Evolutionary conservation across 1,140 invertebrate species (phyloP).

Genomic region (Magallana ariakensis): DNA sequence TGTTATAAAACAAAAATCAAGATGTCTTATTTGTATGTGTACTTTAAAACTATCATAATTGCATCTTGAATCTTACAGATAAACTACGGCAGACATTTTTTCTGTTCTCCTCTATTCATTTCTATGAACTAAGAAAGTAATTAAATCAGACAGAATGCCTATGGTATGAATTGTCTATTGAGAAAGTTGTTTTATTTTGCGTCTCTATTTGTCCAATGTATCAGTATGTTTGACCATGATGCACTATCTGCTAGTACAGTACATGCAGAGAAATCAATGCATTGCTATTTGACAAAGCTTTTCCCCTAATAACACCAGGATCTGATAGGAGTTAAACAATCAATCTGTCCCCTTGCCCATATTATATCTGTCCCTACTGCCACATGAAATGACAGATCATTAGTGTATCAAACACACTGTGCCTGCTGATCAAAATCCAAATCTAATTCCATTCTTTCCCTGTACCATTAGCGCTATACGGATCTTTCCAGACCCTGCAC

Average conservation of each 20-base stretch:
- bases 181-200: no score
- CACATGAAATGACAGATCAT: slow-evolving; percentile 21
- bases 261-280: not conserved
- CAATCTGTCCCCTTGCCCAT: not conserved
- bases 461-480: not conserved
- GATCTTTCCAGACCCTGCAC: not conserved
- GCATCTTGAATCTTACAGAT: slow-evolving; percentile 2
- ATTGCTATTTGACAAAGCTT: not conserved
- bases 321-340: slow-evolving; percentile 2
- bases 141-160: no score
- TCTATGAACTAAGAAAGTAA: no score
- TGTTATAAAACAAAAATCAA: no score
- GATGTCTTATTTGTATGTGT: no score
- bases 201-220: not conserved
- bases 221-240: not conserved
- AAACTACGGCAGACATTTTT: not conserved
- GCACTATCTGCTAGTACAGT: not conserved
- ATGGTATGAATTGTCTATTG: no score
- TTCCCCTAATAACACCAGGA: not conserved
- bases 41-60: not conserved
- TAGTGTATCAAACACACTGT: not conserved
- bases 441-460: slow-evolving; percentile 14
- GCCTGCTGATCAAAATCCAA: slow-evolving; percentile 27
- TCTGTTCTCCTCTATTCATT: not conserved
- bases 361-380: not conserved